Base-by-base conservation (phyloP, 2,888 invertebrate species). In the Rhagophthalmus giganteus region DNA sequence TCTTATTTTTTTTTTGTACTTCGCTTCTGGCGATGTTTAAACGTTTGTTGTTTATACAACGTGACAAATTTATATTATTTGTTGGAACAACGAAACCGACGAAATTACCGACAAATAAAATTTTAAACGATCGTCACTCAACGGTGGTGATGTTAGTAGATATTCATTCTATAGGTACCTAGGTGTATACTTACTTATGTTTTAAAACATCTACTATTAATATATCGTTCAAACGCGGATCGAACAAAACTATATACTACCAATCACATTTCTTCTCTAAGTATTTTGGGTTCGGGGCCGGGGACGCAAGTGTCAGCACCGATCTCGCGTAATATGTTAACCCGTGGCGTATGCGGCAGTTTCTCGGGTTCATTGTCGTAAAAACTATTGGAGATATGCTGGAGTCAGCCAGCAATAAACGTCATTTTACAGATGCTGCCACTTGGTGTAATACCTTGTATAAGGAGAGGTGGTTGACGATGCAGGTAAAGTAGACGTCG, bases 401-500 rank as follows among this genome's bases (percentile, higher is more conserved):
- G 55, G 63, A 59, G 60, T 67, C 65, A 66, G 65, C 61, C 57
- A 57, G 53, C 65, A 61, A 62, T 65, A 63, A 63, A 61, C 55
- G 57, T 55, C 46, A 47, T 37, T 51, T 42, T 46, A 47, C 54
- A 50, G 54, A 41, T 49, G 52, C 51, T 46, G 46, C 49, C 50
- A 51, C 39, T 48, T 42, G 48, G 41, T n/a, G n/a, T 49, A 52
- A 80, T 80, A 93, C 94, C 84, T 90, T 87, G 76, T 90, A 92
- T 69, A 85, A 81, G 60, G 88, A 90, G 62, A 94, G 84, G 76
- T 93, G 88, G 77, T 92, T 91, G 70, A 94, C 93, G 64, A 91
- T 87, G 72, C 94, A 94, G 38, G 92, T 92, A 76, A 94, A 92
- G 71, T 85, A 86, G 48, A 92, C 86, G 73, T 94, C 92, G 41